Conservation (phyloP, 2,113 vertebrate species). For the Pitta sordida region DNA sequence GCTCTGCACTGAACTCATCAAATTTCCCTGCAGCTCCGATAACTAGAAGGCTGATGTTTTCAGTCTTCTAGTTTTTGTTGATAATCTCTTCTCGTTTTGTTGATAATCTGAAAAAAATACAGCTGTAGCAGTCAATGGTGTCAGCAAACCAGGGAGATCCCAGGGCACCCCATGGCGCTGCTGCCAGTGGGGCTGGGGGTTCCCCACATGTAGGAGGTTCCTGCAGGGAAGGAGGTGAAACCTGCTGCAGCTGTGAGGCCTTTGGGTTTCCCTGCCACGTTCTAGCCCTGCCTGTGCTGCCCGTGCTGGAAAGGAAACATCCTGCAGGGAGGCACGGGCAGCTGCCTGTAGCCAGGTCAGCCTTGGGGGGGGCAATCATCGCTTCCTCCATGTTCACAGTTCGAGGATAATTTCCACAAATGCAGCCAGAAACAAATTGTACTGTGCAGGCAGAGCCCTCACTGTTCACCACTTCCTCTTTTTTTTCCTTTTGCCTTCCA, state of each 20-base stretch:
- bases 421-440: slow-evolving; percentile 5
- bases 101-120: background rate
- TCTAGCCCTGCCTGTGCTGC: background rate
- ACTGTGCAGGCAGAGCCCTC: background rate
- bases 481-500: background rate
- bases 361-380: slow-evolving; percentile 12
- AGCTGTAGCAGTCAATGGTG: background rate
- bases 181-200: background rate
- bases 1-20: background rate
- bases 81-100: background rate
- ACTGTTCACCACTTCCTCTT: background rate
- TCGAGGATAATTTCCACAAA: slow-evolving; percentile 62
- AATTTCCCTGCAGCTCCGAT: background rate
- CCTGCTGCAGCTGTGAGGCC: background rate
- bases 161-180: background rate
- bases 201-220: background rate
- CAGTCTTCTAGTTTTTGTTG: background rate
- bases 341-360: slow-evolving; percentile 28
- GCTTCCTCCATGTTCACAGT: slow-evolving; percentile 55
- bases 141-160: background rate
- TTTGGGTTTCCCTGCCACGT: background rate
- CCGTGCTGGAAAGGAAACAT: slow-evolving; percentile 56
- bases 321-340: slow-evolving; percentile 40
- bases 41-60: background rate
- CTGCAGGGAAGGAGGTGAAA: background rate